Evolutionary conservation across 92 coral and sea anemone genomes (phyloP), one percentile per base, ranked within the genome.

Genomic region (Umimayanthus chanpuru): DNA sequence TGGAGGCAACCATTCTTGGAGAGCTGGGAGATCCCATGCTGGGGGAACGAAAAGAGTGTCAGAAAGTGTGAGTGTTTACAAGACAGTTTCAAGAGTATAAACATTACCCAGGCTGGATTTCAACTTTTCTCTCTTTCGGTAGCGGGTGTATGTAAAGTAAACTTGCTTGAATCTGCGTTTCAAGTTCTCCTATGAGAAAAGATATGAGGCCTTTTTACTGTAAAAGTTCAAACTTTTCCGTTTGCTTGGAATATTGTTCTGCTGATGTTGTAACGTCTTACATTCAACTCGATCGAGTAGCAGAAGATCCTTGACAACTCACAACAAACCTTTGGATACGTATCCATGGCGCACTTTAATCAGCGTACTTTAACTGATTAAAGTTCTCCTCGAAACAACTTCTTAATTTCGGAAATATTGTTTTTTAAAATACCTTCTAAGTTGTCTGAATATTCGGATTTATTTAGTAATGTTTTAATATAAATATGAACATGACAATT

Each of bases 1-100:
- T 97, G 91, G 99, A 97, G 85, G 99, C 99, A 12, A 93, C 96
- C 47, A 97, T 97, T 79, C 99, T 97, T 86, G 99, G 99, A 55
- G 98, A 95, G 88, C 80, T 97, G 92, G 99, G 99, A 10, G 99
- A 97, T 85, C 98, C 99, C 11, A 97, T 97, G 99, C 91, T 97
- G 77, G 98, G 98, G 36, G 99, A 97, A 87, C 92, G 98, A 90
- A 97, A 97, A 81, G 97, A 97, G 89, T 97, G 99, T 85, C 99
- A 97, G 79, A 97, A 97, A 95, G 94, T 97, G 99, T 97, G 88
- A 92, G 99, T 87, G 16, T 29, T 40, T 72, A 66, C 53, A 30
- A 53, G 36, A 6, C 44, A 41, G 44, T 41, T 41, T 41, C 50
- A 44, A 8, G 10, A 44, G 50, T 44, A 44, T 44, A 44, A 44